phyloP scores from a whole-genome alignment of 2,797 vertebrate genomes.

The Steatocranus sp. region DNA sequence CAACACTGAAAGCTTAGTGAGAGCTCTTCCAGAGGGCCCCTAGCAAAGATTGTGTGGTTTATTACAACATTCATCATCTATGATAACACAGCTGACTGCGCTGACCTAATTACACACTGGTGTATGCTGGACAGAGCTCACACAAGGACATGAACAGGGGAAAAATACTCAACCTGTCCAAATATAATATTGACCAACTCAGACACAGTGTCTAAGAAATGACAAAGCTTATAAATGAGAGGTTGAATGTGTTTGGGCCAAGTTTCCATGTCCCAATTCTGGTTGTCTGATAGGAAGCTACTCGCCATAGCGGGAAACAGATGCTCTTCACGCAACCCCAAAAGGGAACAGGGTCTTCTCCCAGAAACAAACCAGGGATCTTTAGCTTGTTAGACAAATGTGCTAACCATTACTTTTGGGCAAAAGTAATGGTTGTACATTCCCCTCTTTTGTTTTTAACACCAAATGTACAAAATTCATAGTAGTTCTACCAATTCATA shows the following conservation, averaged over 20 bases:
- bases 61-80: not conserved
- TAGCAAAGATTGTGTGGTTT: conserved; percentile 3
- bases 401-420: not conserved
- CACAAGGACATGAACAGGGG: not conserved
- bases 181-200: not conserved
- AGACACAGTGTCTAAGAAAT: not conserved
- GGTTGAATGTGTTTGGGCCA: not conserved
- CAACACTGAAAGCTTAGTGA: not conserved
- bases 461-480: not conserved
- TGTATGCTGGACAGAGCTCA: conserved; percentile 16
- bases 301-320: not conserved
- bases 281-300: not conserved
- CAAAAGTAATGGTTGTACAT: not conserved
- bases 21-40: not conserved
- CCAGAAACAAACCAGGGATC: fast-evolving
- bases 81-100: not conserved
- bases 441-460: not conserved
- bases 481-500: not conserved
- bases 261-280: not conserved
- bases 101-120: conserved; percentile 25
- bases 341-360: not conserved
- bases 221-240: not conserved
- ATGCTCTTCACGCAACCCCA: not conserved
- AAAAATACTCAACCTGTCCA: not conserved
- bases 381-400: not conserved